Conservation (phyloP, 2,888 invertebrate genomes). For the Trypoxylon attenuatum region DNA sequence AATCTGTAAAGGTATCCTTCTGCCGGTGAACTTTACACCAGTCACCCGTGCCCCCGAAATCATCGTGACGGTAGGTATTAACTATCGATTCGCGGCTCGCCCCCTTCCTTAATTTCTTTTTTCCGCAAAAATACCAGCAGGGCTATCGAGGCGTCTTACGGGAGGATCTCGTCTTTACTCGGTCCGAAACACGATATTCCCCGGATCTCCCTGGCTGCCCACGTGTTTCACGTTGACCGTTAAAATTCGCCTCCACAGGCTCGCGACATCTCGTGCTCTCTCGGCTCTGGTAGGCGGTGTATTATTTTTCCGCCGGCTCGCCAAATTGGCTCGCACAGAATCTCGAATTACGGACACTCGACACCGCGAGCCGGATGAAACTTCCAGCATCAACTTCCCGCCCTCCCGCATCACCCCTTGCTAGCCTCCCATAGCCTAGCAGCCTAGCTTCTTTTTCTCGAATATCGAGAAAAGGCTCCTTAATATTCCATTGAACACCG, state of each 20-base stretch:
- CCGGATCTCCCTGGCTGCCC: slow-evolving; percentile 41
- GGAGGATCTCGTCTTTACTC: slow-evolving; percentile 43
- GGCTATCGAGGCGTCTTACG: slow-evolving; percentile 49
- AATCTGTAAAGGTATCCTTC: too few species aligned
- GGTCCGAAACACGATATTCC: slow-evolving; percentile 51
- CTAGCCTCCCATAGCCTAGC: slow-evolving; percentile 6
- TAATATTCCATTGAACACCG: slow-evolving; percentile 60
- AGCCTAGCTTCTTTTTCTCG: slow-evolving; percentile 19
- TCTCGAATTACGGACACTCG: slow-evolving; percentile 69
- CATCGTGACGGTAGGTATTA: background rate
- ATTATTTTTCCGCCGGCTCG: slow-evolving; percentile 65
- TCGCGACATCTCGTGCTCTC: slow-evolving; percentile 44
- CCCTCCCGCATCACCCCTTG: background rate
- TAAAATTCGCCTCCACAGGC: slow-evolving; percentile 52
- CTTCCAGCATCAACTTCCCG: slow-evolving; percentile 35
- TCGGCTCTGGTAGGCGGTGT: slow-evolving; percentile 57
- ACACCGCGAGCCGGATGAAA: slow-evolving; percentile 52
- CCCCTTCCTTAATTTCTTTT: slow-evolving; percentile 8
- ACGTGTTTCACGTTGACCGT: slow-evolving; percentile 56
- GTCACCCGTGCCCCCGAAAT: background rate
- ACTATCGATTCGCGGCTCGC: background rate
- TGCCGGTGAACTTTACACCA: background rate
- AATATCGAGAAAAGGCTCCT: slow-evolving; percentile 52
- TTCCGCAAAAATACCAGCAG: slow-evolving; percentile 35
- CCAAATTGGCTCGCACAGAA: slow-evolving; percentile 69